Conservation (phyloP, 1,140 invertebrate genomes). For the Drosophila persimilis region DNA sequence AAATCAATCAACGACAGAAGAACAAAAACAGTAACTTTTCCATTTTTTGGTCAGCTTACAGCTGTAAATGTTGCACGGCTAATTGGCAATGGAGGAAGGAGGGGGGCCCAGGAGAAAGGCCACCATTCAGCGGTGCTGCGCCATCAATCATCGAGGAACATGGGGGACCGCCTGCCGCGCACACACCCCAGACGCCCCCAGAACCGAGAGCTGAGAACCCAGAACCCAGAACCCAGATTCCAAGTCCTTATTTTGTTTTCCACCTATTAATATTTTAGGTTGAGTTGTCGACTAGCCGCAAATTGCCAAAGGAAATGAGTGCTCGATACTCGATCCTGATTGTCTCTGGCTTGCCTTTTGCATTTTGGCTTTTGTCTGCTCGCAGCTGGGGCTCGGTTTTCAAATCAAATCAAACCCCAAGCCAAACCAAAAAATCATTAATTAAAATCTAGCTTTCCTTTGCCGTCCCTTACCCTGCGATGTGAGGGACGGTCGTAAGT, state of each 20-base stretch:
- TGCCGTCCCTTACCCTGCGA: no score
- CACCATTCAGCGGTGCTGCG: not conserved
- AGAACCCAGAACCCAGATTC: constrained; percentile 2
- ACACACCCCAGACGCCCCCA: not conserved
- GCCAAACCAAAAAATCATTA: constrained; percentile 71
- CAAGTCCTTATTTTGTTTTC: constrained; percentile 16
- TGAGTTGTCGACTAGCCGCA: constrained; percentile 35
- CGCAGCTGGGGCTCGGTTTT: not conserved
- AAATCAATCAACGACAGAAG: constrained; percentile 57
- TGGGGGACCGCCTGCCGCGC: constrained; percentile 29
- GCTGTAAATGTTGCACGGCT: constrained; percentile 56
- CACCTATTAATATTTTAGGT: constrained; percentile 42
- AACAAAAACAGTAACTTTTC: constrained; percentile 6
- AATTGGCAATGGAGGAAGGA: constrained; percentile 34
- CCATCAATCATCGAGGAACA: constrained; percentile 53
- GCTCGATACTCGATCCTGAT: constrained; percentile 3
- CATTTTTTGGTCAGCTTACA: constrained; percentile 29
- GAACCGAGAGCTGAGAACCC: constrained; percentile 1
- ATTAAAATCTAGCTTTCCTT: constrained; percentile 46
- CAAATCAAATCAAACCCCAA: constrained; percentile 24
- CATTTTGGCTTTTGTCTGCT: not conserved
- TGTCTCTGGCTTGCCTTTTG: not conserved
- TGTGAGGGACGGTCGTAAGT: not conserved
- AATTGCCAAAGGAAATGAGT: not conserved
- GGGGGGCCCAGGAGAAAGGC: not conserved